Evolutionary conservation across 2,888 invertebrate genomes (phyloP), one percentile per base, ranked within the genome.

Genomic region (Drosophila phalerata): DNA sequence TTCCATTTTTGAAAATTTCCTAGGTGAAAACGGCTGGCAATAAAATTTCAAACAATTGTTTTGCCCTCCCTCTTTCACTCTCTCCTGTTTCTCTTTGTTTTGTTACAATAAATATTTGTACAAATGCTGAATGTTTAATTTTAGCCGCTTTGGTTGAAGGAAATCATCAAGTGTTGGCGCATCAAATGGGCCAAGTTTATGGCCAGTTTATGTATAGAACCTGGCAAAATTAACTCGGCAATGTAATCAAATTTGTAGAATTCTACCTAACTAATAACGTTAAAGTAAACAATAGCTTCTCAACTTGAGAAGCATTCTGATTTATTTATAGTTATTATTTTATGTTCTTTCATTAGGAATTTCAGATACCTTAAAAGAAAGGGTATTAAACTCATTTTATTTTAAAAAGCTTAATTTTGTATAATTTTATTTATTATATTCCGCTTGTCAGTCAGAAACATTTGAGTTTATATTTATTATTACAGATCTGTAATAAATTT

Each of bases 21-120:
- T 47, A 79, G 76, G 80, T 81, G 68, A 72, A 76, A 70, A 79
- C 58, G 30, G 69, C 52, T 17, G 38, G 67, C 63, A 67, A 79
- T 72, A 79, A 78, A 81, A 80, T 49, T 66, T 61, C 10, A 51
- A 69, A 55, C 57, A 72, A 72, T 69, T 72, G 70, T 77, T 69
- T 66, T 30, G 45, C 6, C 42, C 5, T 8, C 28, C 32, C 42
- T 19, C 34, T 13, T 45, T 34, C 19, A 3, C 30, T 42, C 28
- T 58, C 17, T 19, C 32, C 17, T 28, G 42, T 38, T 13, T n/a
- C 37, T 32, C 22, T 47, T 42, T 64, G 38, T 67, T 43, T 77
- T 48, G 68, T 88, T 77, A 63, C 73, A 69, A 77, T 70, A 77
- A 85, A 69, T 77, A 77, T 79, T 77, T 77, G 75, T 65, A 19